Evolutionary conservation across 2,888 invertebrate genomes (phyloP).

Genomic region (Eupelmus urozonus): DNA sequence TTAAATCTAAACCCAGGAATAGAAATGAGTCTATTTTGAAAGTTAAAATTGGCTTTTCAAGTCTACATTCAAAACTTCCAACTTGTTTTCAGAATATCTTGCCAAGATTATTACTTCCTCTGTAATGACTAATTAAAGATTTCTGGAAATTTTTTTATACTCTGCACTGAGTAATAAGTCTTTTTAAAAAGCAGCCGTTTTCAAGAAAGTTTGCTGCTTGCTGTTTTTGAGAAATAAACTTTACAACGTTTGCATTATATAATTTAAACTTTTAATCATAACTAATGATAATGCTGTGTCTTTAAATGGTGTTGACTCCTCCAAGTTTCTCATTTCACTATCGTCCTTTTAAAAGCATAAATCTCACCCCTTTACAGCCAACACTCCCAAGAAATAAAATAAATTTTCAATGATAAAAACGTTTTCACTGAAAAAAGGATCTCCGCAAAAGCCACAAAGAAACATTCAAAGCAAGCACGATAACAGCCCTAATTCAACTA

Average conservation of each 20-base stretch:
- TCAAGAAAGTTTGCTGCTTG: no score
- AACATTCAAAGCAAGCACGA: neutral
- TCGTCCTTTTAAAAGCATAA: neutral
- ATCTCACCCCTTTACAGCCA: neutral
- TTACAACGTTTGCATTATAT: no score
- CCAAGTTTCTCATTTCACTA: no score
- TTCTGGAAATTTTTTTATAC: neutral
- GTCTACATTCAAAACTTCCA: conserved; percentile 23
- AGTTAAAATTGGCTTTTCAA: conserved; percentile 51
- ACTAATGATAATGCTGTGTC: no score
- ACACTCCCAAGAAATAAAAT: no score
- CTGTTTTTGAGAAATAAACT: no score
- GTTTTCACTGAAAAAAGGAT: neutral
- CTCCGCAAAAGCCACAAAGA: neutral
- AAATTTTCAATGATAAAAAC: neutral
- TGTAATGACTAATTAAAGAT: conserved; percentile 56
- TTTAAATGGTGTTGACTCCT: no score
- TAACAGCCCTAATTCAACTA: conserved; percentile 29
- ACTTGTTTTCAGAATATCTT: conserved; percentile 36
- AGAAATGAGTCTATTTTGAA: conserved; percentile 55
- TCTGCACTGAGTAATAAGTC: neutral
- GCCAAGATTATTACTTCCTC: conserved; percentile 30
- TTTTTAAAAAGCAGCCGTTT: neutral
- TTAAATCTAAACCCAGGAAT: conserved; percentile 45
- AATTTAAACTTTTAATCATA: no score